A percentile compares a stretch with the other conserved stretches of the same genome.
Conservation (phyloP, 2,113 vertebrate genomes). For the Promerops cafer region DNA sequence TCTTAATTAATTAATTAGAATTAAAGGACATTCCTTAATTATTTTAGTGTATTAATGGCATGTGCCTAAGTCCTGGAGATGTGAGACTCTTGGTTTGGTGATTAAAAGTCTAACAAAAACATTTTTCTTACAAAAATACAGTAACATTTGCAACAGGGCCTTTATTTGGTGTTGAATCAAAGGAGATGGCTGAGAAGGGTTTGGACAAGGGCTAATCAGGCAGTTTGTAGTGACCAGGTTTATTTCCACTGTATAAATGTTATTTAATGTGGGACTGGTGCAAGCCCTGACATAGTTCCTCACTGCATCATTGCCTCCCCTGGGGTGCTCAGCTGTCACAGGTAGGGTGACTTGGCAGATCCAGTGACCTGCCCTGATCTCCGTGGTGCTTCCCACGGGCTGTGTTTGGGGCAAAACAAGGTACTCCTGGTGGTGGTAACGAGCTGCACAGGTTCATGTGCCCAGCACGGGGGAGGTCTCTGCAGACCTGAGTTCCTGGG, state of each 20-base stretch:
- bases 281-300: neutral
- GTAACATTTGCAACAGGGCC: neutral
- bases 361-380: neutral
- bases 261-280: neutral
- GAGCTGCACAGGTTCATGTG: accelerated
- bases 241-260: neutral
- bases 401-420: neutral
- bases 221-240: neutral
- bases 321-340: neutral
- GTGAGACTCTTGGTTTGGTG: neutral
- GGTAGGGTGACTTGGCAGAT: neutral
- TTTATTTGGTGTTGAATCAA: neutral
- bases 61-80: neutral
- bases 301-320: neutral
- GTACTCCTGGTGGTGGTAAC: accelerated
- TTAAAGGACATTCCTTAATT: neutral
- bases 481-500: neutral
- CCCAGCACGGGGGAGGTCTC: neutral
- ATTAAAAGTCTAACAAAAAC: neutral
- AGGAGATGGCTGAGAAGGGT: neutral
- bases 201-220: neutral
- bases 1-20: neutral
- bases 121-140: accelerated
- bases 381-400: neutral
- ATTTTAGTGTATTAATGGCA: neutral